phyloP scores from a whole-genome alignment of 2,888 invertebrate species.

The Lasiommata megera region DNA sequence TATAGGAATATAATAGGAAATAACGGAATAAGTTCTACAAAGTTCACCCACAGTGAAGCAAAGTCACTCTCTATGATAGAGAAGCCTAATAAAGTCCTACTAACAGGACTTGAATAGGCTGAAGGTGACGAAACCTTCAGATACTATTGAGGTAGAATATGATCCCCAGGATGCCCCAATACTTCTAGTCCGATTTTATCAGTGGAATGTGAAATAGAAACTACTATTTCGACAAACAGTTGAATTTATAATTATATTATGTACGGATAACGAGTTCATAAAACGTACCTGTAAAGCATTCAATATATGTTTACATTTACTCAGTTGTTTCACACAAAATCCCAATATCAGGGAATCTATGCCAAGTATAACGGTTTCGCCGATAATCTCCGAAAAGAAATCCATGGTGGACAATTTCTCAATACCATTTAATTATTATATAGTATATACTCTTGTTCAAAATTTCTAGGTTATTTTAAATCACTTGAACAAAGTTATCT shows the following conservation, averaged over 20 bases:
- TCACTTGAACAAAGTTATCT: neutral
- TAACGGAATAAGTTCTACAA: too few relatives aligned
- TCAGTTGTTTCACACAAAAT: constrained; percentile 87
- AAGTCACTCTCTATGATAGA: too few relatives aligned
- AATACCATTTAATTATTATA: constrained; percentile 19
- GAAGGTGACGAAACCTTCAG: too few relatives aligned
- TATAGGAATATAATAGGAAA: too few relatives aligned
- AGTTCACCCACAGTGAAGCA: neutral
- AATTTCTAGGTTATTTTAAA: neutral
- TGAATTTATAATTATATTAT: neutral
- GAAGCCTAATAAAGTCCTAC: too few relatives aligned
- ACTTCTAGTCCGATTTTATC: too few relatives aligned
- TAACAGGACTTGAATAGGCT: too few relatives aligned
- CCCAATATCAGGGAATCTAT: constrained; percentile 88
- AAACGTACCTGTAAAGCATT: constrained; percentile 84
- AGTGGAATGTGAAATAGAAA: too few relatives aligned
- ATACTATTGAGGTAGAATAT: too few relatives aligned
- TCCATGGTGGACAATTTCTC: constrained; percentile 79
- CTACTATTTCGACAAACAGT: neutral
- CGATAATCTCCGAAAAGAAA: constrained; percentile 82
- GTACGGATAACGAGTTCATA: neutral
- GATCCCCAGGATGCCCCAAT: too few relatives aligned
- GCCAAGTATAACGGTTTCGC: constrained; percentile 87
- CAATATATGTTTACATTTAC: constrained; percentile 87
- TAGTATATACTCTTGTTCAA: neutral